Evolutionary conservation across 1,140 invertebrate species (phyloP).

Genomic region (Reticulitermes speratus): DNA sequence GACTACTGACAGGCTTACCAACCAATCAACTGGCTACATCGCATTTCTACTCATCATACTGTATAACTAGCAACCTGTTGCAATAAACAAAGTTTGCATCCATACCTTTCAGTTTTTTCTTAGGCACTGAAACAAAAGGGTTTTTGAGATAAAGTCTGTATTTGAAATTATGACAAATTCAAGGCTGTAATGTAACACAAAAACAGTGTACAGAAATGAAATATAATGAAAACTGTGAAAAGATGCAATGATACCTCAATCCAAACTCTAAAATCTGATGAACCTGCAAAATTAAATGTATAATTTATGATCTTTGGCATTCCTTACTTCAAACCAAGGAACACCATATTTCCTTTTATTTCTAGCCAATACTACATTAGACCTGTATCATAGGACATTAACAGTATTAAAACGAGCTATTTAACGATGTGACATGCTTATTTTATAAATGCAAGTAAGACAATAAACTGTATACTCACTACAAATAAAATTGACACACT

Average conservation of each 20-base stretch:
- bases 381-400: too few species aligned
- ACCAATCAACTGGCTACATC: slow-evolving; percentile 8
- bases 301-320: too few species aligned
- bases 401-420: too few species aligned
- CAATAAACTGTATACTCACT: too few species aligned
- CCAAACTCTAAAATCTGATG: not conserved
- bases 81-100: not conserved
- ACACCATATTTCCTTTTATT: too few species aligned
- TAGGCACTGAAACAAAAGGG: slow-evolving; percentile 69
- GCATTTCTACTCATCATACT: not conserved
- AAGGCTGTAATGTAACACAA: not conserved
- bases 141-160: slow-evolving; percentile 25
- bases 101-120: slow-evolving; percentile 71
- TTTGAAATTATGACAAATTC: slow-evolving; percentile 6
- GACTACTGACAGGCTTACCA: slow-evolving; percentile 1
- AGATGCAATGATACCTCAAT: not conserved
- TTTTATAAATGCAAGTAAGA: too few species aligned
- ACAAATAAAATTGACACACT: too few species aligned
- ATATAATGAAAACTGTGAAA: not conserved
- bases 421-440: too few species aligned
- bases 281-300: too few species aligned
- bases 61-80: not conserved
- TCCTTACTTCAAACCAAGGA: too few species aligned
- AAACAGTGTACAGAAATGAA: not conserved
- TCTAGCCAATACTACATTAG: too few species aligned